These are phyloP conservation scores for Pelodiscus sinensis DNA, from an alignment of 2,113 vertebrate species.

Conservation along the genomic window DNA sequence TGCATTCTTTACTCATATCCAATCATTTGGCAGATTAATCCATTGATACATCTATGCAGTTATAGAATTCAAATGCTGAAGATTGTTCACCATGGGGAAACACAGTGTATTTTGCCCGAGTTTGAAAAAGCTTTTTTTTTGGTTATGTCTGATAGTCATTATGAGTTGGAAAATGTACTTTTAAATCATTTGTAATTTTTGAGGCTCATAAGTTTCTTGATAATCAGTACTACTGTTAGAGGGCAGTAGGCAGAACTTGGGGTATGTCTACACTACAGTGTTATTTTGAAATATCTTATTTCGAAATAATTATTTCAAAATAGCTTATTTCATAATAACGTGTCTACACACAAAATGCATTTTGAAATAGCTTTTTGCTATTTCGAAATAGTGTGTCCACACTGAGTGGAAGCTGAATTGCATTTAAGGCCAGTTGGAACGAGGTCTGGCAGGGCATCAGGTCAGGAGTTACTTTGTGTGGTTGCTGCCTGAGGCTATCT, in stretches of 20 bases:
- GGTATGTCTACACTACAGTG: no score
- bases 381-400: no score
- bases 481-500: no score
- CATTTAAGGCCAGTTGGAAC: no score
- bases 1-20: background rate
- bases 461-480: no score
- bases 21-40: background rate
- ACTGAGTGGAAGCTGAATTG: no score
- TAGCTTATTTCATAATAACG: no score
- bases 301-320: no score
- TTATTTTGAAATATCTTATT: no score
- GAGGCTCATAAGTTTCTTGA: background rate
- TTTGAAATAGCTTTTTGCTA: no score
- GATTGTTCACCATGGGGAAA: background rate
- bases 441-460: no score
- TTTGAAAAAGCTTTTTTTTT: background rate
- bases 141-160: background rate
- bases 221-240: slow-evolving; percentile 20
- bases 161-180: slow-evolving; percentile 27
- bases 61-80: background rate
- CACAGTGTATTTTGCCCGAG: background rate
- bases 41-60: background rate
- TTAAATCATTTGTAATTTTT: slow-evolving; percentile 23
- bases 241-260: background rate
- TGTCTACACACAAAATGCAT: no score